Conservation (phyloP, 1,140 invertebrate species). For the Phenacoccus solenopsis region DNA sequence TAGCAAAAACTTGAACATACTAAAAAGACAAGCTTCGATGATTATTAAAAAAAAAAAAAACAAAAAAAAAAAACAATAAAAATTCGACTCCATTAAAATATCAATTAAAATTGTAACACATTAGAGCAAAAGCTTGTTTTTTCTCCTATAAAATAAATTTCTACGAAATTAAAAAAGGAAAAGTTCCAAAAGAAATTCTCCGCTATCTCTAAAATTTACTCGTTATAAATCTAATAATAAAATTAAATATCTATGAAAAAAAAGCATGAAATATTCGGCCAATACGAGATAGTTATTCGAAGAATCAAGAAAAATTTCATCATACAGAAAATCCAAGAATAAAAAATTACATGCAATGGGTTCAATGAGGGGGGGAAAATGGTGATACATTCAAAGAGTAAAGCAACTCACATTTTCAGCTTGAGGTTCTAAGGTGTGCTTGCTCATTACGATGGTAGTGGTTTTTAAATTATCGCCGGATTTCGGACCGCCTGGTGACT, state of each 20-base stretch:
- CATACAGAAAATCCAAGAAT: neutral
- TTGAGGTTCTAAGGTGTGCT: conserved; percentile 59
- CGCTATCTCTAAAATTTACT: too few relatives aligned
- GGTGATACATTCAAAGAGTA: neutral
- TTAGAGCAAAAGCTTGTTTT: too few relatives aligned
- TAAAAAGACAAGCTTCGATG: neutral
- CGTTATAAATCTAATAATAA: too few relatives aligned
- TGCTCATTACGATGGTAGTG: conserved; percentile 86
- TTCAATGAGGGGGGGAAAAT: neutral
- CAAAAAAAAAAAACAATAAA: too few relatives aligned
- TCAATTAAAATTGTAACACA: too few relatives aligned
- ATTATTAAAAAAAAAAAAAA: too few relatives aligned
- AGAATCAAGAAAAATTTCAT: neutral
- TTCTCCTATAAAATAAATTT: neutral
- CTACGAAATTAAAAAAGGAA: neutral
- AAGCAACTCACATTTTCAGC: conserved; percentile 21
- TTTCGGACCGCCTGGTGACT: conserved; percentile 54
- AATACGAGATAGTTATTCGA: too few relatives aligned
- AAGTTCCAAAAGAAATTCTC: too few relatives aligned
- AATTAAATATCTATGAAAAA: neutral
- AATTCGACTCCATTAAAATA: too few relatives aligned
- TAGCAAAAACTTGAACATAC: neutral
- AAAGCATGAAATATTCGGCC: neutral
- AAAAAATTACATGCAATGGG: neutral
- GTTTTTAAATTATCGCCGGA: conserved; percentile 62